Base-by-base conservation (phyloP, 2,113 vertebrate species). In the Nesogale talazaci region DNA sequence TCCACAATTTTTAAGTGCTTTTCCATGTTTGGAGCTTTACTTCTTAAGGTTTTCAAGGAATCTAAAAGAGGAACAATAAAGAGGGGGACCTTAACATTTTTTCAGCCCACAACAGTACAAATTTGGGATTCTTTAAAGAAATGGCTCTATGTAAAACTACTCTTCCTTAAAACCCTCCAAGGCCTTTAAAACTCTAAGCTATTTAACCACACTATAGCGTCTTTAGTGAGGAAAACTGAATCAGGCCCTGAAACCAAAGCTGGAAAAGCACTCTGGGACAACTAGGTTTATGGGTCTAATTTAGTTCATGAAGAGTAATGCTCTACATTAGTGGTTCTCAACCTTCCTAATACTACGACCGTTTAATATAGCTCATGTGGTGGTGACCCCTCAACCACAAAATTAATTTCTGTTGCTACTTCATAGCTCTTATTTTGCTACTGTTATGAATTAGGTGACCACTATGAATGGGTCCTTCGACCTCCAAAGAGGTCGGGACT, bases 1-100 rank as follows among this genome's bases (percentile, higher is more conserved):
- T 99, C 99, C 97, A 99, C 97, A 20, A 85, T 72, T 83, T 96
- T 94, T 95, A 99, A 95, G 90, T 99, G 98, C 74, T 94, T 97
- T 96, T 98, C 98, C 67, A 98, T 88, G 63, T 85, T 89, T 96
- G 63, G 90, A 34, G 97, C 98, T 42, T 98, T 99, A 4, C 0
- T 63, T 79, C 89, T 38, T 27, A 98, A 96, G 88, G 97, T 98
- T 25, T 91, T 96, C 65, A 93, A 94, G 93, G 98, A 86, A 92
- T 98, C 99, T 99, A 40, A 96, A 82, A 88, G 94, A 83, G 25
- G 40, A 23, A 17, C 81, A 80, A 75, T 85, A 86, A 4, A 69
- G 15, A 34, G 61, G 38, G 56, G 2, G 1, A 61, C 5, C 89
- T 88, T 77, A 65, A 87, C 59, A 81, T 74, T 86, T 40, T 63